Percentiles rank a stretch among this genome's conserved stretches.
Evolutionary conservation across 2,113 vertebrate genomes (phyloP).

Genomic region (Ariopsis seemanni): DNA sequence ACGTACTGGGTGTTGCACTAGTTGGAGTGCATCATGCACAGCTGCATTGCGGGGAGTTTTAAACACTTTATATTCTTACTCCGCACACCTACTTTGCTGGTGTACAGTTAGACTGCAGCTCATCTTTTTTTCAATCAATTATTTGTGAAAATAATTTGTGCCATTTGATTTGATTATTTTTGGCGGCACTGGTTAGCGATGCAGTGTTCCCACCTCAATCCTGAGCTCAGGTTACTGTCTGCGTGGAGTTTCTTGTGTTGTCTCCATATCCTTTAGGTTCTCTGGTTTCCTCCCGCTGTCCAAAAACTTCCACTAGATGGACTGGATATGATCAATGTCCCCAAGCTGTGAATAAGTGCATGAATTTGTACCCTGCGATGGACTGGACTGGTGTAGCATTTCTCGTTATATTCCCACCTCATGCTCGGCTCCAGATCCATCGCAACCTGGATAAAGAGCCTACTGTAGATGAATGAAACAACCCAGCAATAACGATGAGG

Average conservation of each 20-base stretch:
- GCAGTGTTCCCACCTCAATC: background rate
- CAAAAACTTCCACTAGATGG: background rate
- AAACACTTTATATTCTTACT: background rate
- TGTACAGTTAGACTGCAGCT: background rate
- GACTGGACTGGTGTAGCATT: background rate
- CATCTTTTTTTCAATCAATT: background rate
- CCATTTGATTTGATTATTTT: background rate
- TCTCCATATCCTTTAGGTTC: no score
- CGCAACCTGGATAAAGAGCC: no score
- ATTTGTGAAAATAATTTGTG: background rate
- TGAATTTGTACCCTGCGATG: background rate
- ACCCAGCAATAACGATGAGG: no score
- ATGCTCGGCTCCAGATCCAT: background rate
- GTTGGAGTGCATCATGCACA: background rate
- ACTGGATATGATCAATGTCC: no score
- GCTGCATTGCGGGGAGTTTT: background rate
- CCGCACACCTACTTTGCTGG: background rate
- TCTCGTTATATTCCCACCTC: no score
- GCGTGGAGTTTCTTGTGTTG: no score
- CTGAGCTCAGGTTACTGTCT: background rate
- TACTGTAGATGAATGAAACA: no score
- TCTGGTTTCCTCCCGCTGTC: no score
- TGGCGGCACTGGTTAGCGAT: background rate
- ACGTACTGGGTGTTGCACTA: no score
- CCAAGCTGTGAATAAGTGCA: no score